Evolutionary conservation across 2,113 vertebrate genomes (phyloP).

Genomic region (Aplodontia rufa): DNA sequence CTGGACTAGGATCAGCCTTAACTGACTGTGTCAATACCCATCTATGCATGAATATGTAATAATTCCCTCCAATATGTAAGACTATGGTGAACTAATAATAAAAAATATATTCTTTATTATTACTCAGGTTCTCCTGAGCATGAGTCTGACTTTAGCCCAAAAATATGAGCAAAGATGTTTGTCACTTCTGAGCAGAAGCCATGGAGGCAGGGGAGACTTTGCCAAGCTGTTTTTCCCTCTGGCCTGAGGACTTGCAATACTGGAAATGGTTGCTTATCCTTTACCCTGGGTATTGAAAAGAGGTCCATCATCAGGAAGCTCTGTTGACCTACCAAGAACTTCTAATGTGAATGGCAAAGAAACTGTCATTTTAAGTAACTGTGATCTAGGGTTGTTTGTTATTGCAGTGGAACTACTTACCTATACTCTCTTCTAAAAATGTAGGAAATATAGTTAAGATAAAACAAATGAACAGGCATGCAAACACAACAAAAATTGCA

Average conservation of each 20-base stretch:
- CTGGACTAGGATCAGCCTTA: no score
- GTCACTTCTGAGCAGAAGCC: not conserved
- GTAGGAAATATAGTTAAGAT: not conserved
- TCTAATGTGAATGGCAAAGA: not conserved
- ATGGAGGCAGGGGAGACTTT: not conserved
- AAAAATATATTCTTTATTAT: not conserved
- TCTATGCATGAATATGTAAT: no score
- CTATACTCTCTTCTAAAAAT: not conserved
- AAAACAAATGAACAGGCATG: not conserved
- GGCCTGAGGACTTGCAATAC: not conserved
- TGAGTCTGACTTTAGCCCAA: not conserved
- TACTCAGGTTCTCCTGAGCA: not conserved
- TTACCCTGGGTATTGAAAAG: not conserved
- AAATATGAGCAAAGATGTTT: not conserved
- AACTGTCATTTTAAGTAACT: not conserved
- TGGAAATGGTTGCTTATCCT: not conserved
- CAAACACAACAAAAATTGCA: not conserved
- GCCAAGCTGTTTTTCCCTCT: accelerated
- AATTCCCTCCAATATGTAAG: no score
- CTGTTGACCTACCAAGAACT: not conserved
- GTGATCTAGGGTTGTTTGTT: not conserved
- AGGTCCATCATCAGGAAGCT: not conserved
- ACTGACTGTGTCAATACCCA: no score
- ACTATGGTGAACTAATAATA: no score
- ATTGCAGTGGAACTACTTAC: not conserved